A percentile compares a stretch with the other conserved stretches of the same genome.
These are phyloP conservation scores for Saturnia pavonia DNA, from an alignment of 2,888 invertebrate genomes.

Conservation along the genomic window DNA sequence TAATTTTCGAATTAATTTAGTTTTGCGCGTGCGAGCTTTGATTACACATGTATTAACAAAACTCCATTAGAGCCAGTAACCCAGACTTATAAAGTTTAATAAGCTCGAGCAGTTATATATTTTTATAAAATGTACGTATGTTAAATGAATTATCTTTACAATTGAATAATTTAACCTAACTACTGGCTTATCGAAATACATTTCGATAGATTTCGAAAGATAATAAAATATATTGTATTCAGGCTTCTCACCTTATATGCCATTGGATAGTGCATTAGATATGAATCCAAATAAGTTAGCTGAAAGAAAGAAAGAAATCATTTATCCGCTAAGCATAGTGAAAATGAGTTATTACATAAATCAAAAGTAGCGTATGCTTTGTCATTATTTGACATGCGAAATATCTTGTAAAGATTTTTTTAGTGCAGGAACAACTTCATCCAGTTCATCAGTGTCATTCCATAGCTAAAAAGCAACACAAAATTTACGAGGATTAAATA, in stretches of 20 bases:
- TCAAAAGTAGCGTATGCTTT: no score
- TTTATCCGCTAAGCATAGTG: no score
- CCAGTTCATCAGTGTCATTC: constrained; percentile 82
- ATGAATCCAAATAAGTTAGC: constrained; percentile 89
- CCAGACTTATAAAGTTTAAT: not conserved
- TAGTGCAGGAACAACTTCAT: constrained; percentile 84
- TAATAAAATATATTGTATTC: not conserved
- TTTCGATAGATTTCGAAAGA: no score
- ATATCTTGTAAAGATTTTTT: constrained; percentile 82
- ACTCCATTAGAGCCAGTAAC: not conserved
- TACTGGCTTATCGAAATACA: not conserved
- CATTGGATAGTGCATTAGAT: constrained; percentile 87
- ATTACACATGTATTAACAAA: constrained; percentile 2
- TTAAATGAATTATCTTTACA: not conserved
- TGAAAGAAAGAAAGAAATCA: no score
- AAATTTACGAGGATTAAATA: constrained; percentile 47
- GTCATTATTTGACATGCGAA: no score
- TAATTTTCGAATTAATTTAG: constrained; percentile 5
- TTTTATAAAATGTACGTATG: not conserved
- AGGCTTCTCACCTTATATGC: not conserved
- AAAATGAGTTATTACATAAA: no score
- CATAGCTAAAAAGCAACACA: constrained; percentile 55
- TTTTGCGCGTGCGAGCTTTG: constrained; percentile 5
- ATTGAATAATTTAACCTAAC: not conserved
- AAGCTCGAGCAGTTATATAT: not conserved